Evolutionary conservation across 2,113 vertebrate species (phyloP).

Genomic region (Ceyx margarethae): DNA sequence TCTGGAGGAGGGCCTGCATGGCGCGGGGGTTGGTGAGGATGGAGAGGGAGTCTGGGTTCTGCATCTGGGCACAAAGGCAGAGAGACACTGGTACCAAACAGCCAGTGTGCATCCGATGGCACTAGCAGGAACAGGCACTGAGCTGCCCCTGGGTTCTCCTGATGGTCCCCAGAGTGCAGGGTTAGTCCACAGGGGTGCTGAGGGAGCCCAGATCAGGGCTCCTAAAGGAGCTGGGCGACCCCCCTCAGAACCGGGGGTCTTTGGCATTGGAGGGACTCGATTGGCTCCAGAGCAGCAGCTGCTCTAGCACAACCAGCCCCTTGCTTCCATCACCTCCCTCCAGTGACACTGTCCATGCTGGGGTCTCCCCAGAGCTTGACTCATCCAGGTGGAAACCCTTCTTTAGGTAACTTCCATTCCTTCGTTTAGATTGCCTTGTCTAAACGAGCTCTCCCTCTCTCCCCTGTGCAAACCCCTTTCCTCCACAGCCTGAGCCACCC

Average conservation of each 20-base stretch:
- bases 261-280: neutral
- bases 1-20: slow-evolving; percentile 98
- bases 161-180: neutral
- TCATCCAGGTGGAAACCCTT: neutral
- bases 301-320: neutral
- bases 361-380: neutral
- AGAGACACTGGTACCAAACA: neutral
- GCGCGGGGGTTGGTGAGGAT: slow-evolving; percentile 96
- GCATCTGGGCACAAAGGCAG: slow-evolving; percentile 82
- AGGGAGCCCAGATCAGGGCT: neutral
- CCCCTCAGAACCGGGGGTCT: neutral
- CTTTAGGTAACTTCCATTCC: neutral
- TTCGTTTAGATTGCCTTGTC: neutral
- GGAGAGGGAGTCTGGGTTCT: slow-evolving; percentile 96
- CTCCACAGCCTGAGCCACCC: neutral
- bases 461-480: neutral
- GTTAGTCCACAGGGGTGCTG: neutral
- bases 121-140: neutral
- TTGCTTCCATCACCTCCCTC: neutral
- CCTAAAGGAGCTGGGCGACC: neutral
- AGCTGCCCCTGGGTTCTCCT: neutral
- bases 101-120: neutral
- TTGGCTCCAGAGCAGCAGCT: neutral
- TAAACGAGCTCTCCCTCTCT: neutral
- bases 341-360: neutral